Conservation (phyloP, 2,888 invertebrate genomes). For the Branchellion lobata region DNA sequence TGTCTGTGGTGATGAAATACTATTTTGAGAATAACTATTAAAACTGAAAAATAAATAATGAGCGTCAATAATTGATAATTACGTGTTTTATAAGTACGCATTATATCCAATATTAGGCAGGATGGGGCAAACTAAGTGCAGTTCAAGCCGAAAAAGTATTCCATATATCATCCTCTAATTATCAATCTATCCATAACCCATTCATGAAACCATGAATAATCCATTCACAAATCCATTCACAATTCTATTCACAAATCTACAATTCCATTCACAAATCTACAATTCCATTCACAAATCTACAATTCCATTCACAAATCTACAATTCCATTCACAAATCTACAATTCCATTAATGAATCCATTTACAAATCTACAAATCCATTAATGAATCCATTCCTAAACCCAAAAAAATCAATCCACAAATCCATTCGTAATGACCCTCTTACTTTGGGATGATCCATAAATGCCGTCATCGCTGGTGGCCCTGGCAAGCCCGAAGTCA, state of each 20-base stretch:
- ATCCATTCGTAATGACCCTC: not conserved
- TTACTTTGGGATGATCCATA: constrained; percentile 59
- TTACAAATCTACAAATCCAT: no score
- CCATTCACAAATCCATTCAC: not conserved
- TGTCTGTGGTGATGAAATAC: constrained; percentile 64
- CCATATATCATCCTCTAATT: no score
- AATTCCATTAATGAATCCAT: no score
- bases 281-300: no score
- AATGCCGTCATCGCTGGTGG: constrained; percentile 56
- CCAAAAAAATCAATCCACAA: not conserved
- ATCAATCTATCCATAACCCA: no score
- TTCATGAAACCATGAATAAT: not conserved
- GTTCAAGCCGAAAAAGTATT: not conserved
- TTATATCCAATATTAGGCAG: not conserved
- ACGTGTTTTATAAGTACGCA: no score
- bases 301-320: no score
- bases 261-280: no score
- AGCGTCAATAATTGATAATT: not conserved
- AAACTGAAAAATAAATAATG: not conserved
- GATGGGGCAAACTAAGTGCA: not conserved
- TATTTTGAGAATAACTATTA: not conserved
- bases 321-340: no score
- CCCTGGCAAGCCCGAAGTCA: constrained; percentile 61
- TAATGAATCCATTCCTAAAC: no score
- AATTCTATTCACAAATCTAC: no score